These are phyloP conservation scores for Carterocephalus palaemon DNA, from an alignment of 2,888 invertebrate genomes.

Conservation along the genomic window DNA sequence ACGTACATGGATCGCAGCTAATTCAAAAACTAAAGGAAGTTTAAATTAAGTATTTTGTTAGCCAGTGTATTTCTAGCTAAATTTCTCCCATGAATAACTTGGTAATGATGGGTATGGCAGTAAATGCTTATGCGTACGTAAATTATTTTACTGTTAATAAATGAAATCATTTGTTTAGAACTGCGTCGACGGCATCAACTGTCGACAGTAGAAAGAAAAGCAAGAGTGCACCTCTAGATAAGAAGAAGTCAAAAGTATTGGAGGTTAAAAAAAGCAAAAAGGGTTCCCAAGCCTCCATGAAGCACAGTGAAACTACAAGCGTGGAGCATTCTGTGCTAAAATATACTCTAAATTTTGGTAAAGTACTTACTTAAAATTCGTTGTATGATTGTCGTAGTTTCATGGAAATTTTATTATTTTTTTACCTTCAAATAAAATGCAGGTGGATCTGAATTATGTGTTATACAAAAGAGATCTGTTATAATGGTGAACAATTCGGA, in stretches of 20 bases:
- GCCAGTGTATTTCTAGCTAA: no score
- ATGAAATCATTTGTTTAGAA: no score
- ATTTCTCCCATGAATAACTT: no score
- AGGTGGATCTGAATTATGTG: slow-evolving; percentile 65
- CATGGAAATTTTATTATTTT: background rate
- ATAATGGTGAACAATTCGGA: slow-evolving; percentile 70
- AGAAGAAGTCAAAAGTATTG: slow-evolving; percentile 41
- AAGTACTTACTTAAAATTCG: slow-evolving; percentile 13
- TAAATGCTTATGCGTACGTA: no score
- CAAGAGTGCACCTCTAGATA: slow-evolving; percentile 45
- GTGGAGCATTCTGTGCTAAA: slow-evolving; percentile 52
- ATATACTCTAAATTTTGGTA: slow-evolving; percentile 67
- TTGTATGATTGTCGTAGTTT: no score
- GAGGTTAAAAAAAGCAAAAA: slow-evolving; percentile 45
- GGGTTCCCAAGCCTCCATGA: slow-evolving; percentile 46
- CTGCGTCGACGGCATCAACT: slow-evolving; percentile 49
- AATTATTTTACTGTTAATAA: no score
- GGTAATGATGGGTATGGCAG: no score
- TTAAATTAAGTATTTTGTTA: no score
- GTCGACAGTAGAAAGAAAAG: slow-evolving; percentile 51
- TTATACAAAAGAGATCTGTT: slow-evolving; percentile 55
- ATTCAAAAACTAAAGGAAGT: no score
- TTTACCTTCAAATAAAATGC: background rate
- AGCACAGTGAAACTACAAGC: slow-evolving; percentile 41
- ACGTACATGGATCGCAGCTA: no score